A percentile compares a stretch with the other conserved stretches of the same genome.
These are phyloP conservation scores for Misgurnus mizolepis DNA, from an alignment of 2,113 vertebrate species.

Conservation along the genomic window DNA sequence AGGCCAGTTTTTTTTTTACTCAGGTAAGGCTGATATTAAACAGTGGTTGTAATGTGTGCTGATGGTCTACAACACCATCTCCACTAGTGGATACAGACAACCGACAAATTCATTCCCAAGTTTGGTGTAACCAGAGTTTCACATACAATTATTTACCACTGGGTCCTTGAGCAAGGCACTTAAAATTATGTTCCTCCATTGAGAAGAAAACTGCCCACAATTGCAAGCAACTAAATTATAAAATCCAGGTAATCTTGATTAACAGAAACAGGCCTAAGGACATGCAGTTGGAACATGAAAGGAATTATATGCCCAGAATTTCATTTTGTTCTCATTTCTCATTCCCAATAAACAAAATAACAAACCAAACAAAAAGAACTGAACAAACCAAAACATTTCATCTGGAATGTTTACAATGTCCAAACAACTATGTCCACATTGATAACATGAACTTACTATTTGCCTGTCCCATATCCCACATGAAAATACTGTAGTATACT, in stretches of 20 bases:
- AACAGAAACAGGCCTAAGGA: neutral
- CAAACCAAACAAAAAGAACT: neutral
- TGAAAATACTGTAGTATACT: no score
- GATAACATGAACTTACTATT: conserved; percentile 2
- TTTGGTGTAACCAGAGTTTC: conserved; percentile 7
- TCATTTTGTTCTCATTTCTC: neutral
- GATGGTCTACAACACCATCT: neutral
- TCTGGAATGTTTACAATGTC: conserved; percentile 1
- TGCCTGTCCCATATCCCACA: neutral
- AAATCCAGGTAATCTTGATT: conserved; percentile 13
- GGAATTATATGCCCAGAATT: neutral
- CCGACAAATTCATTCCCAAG: neutral
- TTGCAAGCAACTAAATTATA: neutral
- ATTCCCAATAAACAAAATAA: neutral
- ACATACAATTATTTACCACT: neutral
- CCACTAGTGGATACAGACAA: neutral
- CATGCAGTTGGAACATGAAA: neutral
- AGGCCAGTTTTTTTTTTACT: conserved; percentile 5
- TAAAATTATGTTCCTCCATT: neutral
- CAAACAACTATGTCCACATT: neutral
- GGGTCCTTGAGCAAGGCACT: conserved; percentile 23
- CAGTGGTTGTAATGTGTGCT: conserved; percentile 12
- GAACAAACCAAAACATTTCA: conserved; percentile 1
- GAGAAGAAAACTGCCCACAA: neutral
- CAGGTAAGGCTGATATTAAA: conserved; percentile 4